Evolutionary conservation across 1,140 invertebrate genomes (phyloP), one percentile per base, ranked within the genome.

Genomic region (Musca domestica): DNA sequence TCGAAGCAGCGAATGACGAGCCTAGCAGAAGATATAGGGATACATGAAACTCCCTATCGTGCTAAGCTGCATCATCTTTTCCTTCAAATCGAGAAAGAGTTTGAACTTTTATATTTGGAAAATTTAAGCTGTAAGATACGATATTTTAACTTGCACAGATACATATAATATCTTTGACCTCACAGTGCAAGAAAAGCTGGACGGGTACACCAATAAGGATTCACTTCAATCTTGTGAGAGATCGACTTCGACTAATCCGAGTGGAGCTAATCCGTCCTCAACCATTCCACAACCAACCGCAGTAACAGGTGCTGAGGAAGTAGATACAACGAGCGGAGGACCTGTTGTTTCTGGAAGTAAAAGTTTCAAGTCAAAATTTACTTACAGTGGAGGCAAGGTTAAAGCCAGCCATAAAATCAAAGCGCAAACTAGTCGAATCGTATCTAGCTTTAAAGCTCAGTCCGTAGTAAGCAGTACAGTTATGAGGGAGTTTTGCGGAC

Each of bases 371-470:
- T 73, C 79, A 9, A 81, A 81, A 63, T 71, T 81, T 9, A 76
- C 78, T 19, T 73, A 76, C n/a, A 75, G 74, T 9, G 75, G 78
- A 7, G 74, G 76, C 58, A 81, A 81, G 69, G 75, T 76, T 0
- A 98, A 98, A 84, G 90, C 95, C 52, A 94, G 95, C 74, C 91
- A 96, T 77, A 95, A 95, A 78, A 84, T 97, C 52, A 95, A 98
- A 83, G 94, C 95, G 4, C 96, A 98, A 80, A 98, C 96, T 0
- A 97, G 94, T 83, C 95, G 95, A 83, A 96, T 99, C 75, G 96
- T 98, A 0, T 98, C 95, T 10, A 98, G 95, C 82, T 98, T 99
- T 76, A 97, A 98, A 76, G 91, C 91, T 17, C 25, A 51, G 14
- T 85, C 84, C 66, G 76, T 77, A 3, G 74, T 81, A 25, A 77